These are phyloP conservation scores for Solenopsis invicta DNA, from an alignment of 1,140 invertebrate species.

Conservation along the genomic window DNA sequence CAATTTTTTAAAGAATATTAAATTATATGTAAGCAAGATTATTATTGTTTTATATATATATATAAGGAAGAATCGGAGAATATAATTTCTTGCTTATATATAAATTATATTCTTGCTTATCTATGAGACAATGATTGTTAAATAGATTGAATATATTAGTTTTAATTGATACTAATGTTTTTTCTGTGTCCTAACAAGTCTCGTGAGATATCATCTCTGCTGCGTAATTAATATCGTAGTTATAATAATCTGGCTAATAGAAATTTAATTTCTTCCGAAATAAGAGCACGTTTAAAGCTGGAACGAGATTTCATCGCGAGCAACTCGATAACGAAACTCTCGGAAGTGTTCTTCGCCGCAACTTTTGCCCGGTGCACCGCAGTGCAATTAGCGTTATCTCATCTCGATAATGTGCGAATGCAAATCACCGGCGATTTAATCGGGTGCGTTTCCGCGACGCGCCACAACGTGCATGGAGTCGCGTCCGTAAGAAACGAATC, in stretches of 20 bases:
- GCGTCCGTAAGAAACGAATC: neutral
- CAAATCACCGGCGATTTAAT: constrained; percentile 39
- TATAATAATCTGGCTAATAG: constrained; percentile 2
- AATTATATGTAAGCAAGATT: no score
- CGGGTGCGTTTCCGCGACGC: neutral
- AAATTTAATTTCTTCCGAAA: neutral
- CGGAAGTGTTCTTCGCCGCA: neutral
- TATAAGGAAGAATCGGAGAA: no score
- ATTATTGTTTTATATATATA: no score
- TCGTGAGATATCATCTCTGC: neutral
- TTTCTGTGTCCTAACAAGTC: neutral
- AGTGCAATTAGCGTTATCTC: constrained; percentile 35
- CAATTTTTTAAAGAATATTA: no score
- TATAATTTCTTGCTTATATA: no score
- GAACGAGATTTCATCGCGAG: neutral
- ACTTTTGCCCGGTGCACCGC: neutral
- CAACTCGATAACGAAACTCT: neutral
- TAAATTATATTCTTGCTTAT: no score
- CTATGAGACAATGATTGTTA: no score
- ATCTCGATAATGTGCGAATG: neutral
- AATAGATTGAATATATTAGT: no score
- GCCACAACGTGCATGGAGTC: neutral
- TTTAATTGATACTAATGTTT: no score
- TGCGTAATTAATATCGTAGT: neutral
- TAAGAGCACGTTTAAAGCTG: neutral